phyloP scores from a whole-genome alignment of 2,113 vertebrate genomes.

The Mus pahari region DNA sequence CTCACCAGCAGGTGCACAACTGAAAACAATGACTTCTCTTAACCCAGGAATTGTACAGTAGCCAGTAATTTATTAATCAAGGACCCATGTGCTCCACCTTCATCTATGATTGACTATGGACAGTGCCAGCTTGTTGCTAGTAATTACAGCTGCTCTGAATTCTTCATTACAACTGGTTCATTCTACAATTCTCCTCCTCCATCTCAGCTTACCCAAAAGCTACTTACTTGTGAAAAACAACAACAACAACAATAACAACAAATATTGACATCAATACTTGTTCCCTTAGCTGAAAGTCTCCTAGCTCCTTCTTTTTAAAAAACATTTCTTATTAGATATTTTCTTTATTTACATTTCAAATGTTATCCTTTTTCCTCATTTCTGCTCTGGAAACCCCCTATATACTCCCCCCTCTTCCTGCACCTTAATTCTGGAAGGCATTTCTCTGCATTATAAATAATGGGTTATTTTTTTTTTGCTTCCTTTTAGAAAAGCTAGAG shows the following conservation, averaged over 20 bases:
- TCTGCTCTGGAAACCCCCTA: too few relatives aligned
- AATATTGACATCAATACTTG: background rate
- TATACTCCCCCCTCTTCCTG: too few relatives aligned
- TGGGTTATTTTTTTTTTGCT: background rate
- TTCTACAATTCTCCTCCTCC: background rate
- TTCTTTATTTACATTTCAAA: too few relatives aligned
- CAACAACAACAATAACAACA: too few relatives aligned
- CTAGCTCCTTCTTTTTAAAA: too few relatives aligned
- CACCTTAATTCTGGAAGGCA: background rate
- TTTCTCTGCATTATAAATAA: background rate
- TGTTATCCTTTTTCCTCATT: too few relatives aligned
- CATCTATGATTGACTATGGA: background rate
- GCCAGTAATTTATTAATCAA: background rate
- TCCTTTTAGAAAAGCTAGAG: background rate
- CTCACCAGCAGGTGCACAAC: background rate
- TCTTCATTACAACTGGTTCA: background rate
- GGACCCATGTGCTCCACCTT: background rate
- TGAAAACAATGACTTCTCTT: background rate
- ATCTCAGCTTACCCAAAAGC: background rate
- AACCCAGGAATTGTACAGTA: background rate
- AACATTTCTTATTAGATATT: too few relatives aligned
- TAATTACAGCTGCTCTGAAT: background rate
- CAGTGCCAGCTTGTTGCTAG: background rate
- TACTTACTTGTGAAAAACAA: constrained; percentile 20
- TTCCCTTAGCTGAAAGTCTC: background rate